Base-by-base conservation (phyloP, 2,113 vertebrate genomes). In the Trichechus manatus region DNA sequence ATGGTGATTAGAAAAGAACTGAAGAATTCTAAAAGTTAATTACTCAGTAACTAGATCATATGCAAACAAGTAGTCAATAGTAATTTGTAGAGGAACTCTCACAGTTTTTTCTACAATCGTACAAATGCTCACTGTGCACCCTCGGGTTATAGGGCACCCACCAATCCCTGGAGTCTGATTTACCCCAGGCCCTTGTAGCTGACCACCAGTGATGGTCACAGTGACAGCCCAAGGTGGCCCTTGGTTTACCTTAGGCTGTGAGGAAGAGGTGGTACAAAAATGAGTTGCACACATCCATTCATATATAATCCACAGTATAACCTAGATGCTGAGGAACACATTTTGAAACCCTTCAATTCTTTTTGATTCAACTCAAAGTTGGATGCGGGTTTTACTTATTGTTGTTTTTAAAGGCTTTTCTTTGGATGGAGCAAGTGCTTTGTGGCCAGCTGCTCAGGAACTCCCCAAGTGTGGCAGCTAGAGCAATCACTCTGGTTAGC, bases 291-390 rank as follows among this genome's bases (percentile, higher is more conserved):
- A 10, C 29, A 66, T 36, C 42, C 23, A 0, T 75, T 81, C 66
- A 33, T 33, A 53, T 53, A 61, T 33, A 77, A 89, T 50, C 42
- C 81, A 75, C 5, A 70, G 10, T 68, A 66, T 85, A 56, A 64
- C 31, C 15, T 42, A 89, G 75, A 78, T 14, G 5, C 25, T 66
- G 20, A 81, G 33, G 2, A n/a, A 74, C 77, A 31, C 9, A 66
- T 75, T 89, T 81, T 66, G 25, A 91, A 83, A 89, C 25, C 31
- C 20, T 84, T 59, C 19, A 50, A 25, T 83, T 87, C 25, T 89
- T 79, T 85, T 50, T 47, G 17, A 85, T 91, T 95, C 25, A 72
- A 36, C 11, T 91, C 39, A 59, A 50, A 87, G 33, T 87, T 88
- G 8, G n/a, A n/a, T 79, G 75, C 70, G 4, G 4, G 9, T 63